Conservation (phyloP, 2,113 vertebrate species). For the Etheostoma cragini region DNA sequence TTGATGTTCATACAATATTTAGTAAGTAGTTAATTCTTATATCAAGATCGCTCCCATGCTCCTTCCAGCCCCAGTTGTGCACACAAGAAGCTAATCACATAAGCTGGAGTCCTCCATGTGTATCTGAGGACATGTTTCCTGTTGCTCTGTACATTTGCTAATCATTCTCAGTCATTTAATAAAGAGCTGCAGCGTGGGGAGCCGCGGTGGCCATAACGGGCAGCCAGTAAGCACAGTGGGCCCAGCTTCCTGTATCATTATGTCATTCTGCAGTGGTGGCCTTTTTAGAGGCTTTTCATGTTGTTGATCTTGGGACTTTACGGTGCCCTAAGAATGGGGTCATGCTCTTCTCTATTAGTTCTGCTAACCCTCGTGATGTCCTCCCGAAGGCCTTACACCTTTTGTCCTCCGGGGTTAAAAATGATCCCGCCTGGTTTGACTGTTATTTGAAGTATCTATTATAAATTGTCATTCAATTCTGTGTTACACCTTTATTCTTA, state of each 20-base stretch:
- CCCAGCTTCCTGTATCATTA: conserved; percentile 48
- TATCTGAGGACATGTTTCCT: background rate
- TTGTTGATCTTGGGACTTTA: conserved; percentile 69
- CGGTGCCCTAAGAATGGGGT: conserved; percentile 48
- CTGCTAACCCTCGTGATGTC: background rate
- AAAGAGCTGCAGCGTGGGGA: conserved; percentile 14
- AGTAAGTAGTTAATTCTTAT: background rate
- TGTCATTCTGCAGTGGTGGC: conserved; percentile 47
- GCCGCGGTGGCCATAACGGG: conserved; percentile 22
- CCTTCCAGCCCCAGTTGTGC: background rate
- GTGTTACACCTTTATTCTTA: too few relatives aligned
- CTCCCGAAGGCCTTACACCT: too few relatives aligned
- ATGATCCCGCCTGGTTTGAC: too few relatives aligned
- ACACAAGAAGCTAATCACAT: background rate
- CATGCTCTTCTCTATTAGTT: conserved; percentile 49
- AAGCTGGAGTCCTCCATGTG: background rate
- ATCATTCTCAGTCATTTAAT: conserved; percentile 24
- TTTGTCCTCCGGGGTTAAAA: too few relatives aligned
- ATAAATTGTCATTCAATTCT: too few relatives aligned
- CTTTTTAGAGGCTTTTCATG: conserved; percentile 63
- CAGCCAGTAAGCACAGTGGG: background rate
- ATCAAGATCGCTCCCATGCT: too few relatives aligned
- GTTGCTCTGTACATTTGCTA: conserved; percentile 11
- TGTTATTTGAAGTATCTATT: too few relatives aligned
- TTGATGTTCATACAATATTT: background rate